These are phyloP conservation scores for Paedocypris sp. DNA, from an alignment of 2,113 vertebrate genomes.

Conservation along the genomic window DNA sequence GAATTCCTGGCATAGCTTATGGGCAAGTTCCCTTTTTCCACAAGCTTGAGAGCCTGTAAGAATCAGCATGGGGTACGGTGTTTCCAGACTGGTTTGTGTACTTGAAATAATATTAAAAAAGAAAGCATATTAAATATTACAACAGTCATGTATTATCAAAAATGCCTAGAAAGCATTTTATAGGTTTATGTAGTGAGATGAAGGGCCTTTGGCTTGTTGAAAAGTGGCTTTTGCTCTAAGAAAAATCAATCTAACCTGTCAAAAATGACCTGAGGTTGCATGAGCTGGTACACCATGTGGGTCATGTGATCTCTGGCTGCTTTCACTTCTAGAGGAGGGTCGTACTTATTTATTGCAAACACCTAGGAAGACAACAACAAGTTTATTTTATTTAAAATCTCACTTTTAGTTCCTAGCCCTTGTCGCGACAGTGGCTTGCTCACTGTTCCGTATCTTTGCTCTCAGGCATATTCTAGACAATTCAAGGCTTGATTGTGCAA, in stretches of 20 bases:
- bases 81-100: slow-evolving; percentile 63
- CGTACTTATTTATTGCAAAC: slow-evolving; percentile 66
- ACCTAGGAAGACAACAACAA: slow-evolving; percentile 64
- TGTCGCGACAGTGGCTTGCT: too few species aligned
- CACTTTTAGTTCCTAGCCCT: too few species aligned
- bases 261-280: slow-evolving; percentile 75
- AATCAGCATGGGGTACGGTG: slow-evolving; percentile 82
- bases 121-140: not conserved
- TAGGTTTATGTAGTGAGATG: not conserved
- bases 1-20: slow-evolving; percentile 76
- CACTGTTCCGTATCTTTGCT: too few species aligned
- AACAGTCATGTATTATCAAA: not conserved
- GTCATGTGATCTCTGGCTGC: slow-evolving; percentile 77
- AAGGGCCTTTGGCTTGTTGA: not conserved
- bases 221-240: not conserved
- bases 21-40: slow-evolving; percentile 75
- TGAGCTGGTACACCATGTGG: slow-evolving; percentile 59
- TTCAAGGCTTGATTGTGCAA: too few species aligned
- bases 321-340: slow-evolving; percentile 77
- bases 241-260: slow-evolving; percentile 63
- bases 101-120: slow-evolving; percentile 47
- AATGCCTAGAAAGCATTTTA: too few species aligned
- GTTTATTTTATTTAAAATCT: too few species aligned
- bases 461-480: too few species aligned
- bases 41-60: slow-evolving; percentile 74